Evolutionary conservation across 2,888 invertebrate genomes (phyloP).

Genomic region (Pterostichus madidus): DNA sequence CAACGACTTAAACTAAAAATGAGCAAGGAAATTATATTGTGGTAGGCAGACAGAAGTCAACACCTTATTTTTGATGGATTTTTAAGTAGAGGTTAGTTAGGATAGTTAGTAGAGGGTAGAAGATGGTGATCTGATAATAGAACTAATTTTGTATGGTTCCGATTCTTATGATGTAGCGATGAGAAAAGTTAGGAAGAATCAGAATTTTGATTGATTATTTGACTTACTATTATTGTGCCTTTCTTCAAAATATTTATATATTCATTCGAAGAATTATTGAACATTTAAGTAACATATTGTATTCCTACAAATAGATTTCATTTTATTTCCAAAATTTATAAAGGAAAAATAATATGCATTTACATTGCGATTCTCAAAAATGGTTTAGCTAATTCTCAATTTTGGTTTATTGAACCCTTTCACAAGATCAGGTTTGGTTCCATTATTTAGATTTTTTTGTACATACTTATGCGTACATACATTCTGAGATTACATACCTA

Average conservation of each 20-base stretch:
- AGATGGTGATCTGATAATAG: slow-evolving; percentile 45
- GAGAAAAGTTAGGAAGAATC: background rate
- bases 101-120: slow-evolving; percentile 36
- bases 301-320: too few relatives aligned
- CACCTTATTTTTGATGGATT: slow-evolving; percentile 62
- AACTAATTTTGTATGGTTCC: slow-evolving; percentile 63
- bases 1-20: background rate
- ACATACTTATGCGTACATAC: too few relatives aligned
- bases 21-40: slow-evolving; percentile 21
- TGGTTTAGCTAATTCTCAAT: too few relatives aligned
- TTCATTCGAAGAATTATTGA: background rate
- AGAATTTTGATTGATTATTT: slow-evolving; percentile 22
- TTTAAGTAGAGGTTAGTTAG: slow-evolving; percentile 52
- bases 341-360: too few relatives aligned
- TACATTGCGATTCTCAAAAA: too few relatives aligned
- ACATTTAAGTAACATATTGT: background rate
- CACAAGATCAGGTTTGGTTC: too few relatives aligned
- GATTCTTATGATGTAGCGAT: background rate
- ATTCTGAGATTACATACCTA: too few relatives aligned
- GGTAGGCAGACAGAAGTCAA: slow-evolving; percentile 48
- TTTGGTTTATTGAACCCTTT: too few relatives aligned
- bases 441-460: too few relatives aligned
- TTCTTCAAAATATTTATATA: too few relatives aligned
- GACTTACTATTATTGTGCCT: slow-evolving; percentile 2
- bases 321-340: too few relatives aligned